Conservation (phyloP, 2,113 vertebrate species). For the Ariopsis seemanni region DNA sequence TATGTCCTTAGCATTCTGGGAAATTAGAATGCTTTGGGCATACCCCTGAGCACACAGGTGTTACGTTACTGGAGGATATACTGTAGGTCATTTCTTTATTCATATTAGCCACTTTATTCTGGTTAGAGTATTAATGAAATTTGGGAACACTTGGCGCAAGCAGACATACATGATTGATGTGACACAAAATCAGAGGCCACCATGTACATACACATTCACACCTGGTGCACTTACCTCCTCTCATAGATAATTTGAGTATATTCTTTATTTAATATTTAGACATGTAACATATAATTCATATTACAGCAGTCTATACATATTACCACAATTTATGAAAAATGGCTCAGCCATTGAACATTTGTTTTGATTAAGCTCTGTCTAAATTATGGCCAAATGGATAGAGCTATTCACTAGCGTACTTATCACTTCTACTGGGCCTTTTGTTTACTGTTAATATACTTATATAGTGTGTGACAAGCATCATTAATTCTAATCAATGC, state of each 20-base stretch:
- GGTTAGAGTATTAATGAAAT: not conserved
- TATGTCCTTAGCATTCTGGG: too few species aligned
- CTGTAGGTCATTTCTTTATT: not conserved
- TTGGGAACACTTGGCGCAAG: not conserved
- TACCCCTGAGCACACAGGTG: not conserved
- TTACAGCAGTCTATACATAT: constrained; percentile 20
- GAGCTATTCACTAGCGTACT: constrained; percentile 20
- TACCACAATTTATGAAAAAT: constrained; percentile 8
- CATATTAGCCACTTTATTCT: not conserved
- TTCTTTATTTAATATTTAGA: not conserved
- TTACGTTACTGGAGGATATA: not conserved
- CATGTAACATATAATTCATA: not conserved
- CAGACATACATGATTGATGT: not conserved
- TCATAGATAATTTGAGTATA: constrained; percentile 6
- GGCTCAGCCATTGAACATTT: not conserved
- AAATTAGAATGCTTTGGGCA: not conserved
- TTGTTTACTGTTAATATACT: constrained; percentile 38
- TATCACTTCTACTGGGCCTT: constrained; percentile 27
- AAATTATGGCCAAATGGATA: constrained; percentile 7
- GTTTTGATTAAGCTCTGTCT: constrained; percentile 5
- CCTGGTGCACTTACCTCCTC: not conserved
- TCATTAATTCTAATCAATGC: constrained; percentile 52
- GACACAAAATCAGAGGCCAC: not conserved
- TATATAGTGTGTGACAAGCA: constrained; percentile 41
- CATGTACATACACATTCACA: not conserved